phyloP scores from a whole-genome alignment of 2,797 vertebrate genomes.

The Clarias fuscus region DNA sequence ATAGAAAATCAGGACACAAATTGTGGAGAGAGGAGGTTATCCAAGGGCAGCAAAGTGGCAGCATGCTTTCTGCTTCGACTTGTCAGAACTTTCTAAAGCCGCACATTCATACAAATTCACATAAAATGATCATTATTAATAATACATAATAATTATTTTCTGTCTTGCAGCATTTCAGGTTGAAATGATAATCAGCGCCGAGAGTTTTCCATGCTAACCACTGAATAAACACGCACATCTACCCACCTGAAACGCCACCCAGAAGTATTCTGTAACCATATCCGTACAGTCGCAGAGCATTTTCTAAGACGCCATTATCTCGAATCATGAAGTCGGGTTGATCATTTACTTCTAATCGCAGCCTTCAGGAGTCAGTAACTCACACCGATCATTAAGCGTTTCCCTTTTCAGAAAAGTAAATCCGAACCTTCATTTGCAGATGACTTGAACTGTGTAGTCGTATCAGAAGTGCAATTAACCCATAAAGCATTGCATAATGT shows the following conservation, averaged over 20 bases:
- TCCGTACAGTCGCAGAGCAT: not conserved
- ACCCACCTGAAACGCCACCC: not conserved
- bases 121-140: too few relatives aligned
- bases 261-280: not conserved
- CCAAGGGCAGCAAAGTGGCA: not conserved
- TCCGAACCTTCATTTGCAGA: slow-evolving; percentile 62
- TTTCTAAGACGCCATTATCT: not conserved
- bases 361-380: slow-evolving; percentile 44
- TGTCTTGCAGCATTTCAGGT: not conserved
- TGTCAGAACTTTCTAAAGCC: not conserved
- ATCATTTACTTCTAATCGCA: slow-evolving; percentile 23
- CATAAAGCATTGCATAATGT: slow-evolving; percentile 65
- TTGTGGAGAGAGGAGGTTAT: not conserved
- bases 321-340: not conserved
- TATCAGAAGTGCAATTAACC: slow-evolving; percentile 68
- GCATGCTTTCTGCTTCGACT: not conserved
- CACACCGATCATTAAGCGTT: slow-evolving; percentile 50
- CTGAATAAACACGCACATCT: not conserved
- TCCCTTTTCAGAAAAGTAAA: slow-evolving; percentile 50
- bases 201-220: not conserved
- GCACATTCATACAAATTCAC: not conserved
- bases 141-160: too few relatives aligned
- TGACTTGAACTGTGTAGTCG: slow-evolving; percentile 11
- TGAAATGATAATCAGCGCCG: not conserved
- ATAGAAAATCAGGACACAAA: slow-evolving; percentile 12